These are phyloP conservation scores for Puma concolor DNA, from an alignment of 2,113 vertebrate genomes.

Conservation along the genomic window DNA sequence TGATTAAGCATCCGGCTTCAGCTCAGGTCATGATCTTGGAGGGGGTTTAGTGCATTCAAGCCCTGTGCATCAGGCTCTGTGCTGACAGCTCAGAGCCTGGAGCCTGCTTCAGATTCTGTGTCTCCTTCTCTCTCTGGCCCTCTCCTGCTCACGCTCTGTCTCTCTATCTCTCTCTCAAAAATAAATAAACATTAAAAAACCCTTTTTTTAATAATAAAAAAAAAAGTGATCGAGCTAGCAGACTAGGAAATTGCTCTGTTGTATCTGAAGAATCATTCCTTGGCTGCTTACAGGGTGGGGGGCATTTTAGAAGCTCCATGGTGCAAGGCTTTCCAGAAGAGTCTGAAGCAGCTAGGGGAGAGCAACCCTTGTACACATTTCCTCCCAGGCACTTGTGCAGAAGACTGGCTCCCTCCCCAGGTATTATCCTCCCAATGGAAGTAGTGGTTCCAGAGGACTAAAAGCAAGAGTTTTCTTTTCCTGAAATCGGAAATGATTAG, in stretches of 20 bases:
- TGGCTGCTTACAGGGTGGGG: neutral
- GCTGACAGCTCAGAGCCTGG: too few species aligned
- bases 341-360: neutral
- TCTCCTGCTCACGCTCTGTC: too few species aligned
- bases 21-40: too few species aligned
- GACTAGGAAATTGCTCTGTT: neutral
- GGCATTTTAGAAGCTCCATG: neutral
- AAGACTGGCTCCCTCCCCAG: neutral
- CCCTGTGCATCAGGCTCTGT: too few species aligned
- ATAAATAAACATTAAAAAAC: too few species aligned
- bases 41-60: too few species aligned
- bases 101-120: too few species aligned
- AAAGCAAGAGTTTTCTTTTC: neutral
- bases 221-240: neutral
- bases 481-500: neutral
- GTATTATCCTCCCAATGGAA: neutral
- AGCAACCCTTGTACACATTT: neutral
- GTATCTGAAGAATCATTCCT: neutral
- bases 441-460: neutral
- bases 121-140: too few species aligned
- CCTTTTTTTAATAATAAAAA: too few species aligned
- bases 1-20: too few species aligned
- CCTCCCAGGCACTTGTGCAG: neutral
- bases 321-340: neutral
- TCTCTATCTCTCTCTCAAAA: too few species aligned